A percentile compares a stretch with the other conserved stretches of the same genome.
These are phyloP conservation scores for Pseudobourletiella spinata DNA, from an alignment of 1,140 invertebrate genomes.

Conservation along the genomic window DNA sequence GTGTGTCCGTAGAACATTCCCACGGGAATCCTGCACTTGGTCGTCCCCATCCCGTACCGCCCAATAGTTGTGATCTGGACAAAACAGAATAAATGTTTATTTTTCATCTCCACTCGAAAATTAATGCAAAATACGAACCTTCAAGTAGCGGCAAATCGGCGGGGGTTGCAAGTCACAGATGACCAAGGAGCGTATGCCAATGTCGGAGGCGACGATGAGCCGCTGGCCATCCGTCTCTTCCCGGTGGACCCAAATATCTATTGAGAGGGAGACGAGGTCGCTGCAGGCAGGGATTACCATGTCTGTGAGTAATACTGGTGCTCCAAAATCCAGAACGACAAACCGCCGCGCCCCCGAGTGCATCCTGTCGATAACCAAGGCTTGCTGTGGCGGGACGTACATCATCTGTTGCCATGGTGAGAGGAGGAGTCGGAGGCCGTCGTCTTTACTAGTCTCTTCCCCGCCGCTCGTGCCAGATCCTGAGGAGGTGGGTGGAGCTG, in stretches of 20 bases:
- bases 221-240: conserved; percentile 74
- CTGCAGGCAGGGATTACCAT: conserved; percentile 75
- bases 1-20: conserved; percentile 89
- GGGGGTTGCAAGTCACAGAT: conserved; percentile 80
- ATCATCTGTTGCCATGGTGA: conserved; percentile 54
- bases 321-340: conserved; percentile 82
- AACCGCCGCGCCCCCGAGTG: conserved; percentile 61
- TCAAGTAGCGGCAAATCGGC: conserved; percentile 76
- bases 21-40: conserved; percentile 76
- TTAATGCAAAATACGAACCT: conserved; percentile 48
- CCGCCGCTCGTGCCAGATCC: neutral
- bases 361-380: conserved; percentile 85
- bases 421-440: conserved; percentile 39
- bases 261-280: conserved; percentile 73
- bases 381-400: conserved; percentile 65
- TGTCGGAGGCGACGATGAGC: conserved; percentile 76
- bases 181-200: conserved; percentile 68
- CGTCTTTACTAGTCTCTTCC: conserved; percentile 6
- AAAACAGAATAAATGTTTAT: neutral
- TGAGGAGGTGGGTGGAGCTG: neutral
- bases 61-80: conserved; percentile 54
- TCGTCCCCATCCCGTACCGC: conserved; percentile 78
- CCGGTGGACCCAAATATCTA: conserved; percentile 77
- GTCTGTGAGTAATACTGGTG: conserved; percentile 74
- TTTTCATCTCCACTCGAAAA: neutral